These are phyloP conservation scores for Shargacucullia verbasci DNA, from an alignment of 2,888 invertebrate genomes.

Conservation along the genomic window DNA sequence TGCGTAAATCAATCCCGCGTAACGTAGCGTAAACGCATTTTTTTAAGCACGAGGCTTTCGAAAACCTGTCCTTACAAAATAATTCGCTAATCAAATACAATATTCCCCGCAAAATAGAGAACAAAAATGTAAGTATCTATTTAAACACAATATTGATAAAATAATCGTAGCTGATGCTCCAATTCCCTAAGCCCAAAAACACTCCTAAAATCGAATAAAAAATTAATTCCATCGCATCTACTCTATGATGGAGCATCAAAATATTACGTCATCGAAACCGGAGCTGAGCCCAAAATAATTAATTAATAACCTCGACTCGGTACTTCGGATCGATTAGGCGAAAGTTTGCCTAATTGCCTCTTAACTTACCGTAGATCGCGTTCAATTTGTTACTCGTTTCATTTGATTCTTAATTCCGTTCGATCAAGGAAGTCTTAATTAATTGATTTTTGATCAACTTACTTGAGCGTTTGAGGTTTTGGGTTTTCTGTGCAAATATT, in stretches of 20 bases:
- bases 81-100: too few relatives aligned
- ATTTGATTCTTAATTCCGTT: slow-evolving; percentile 63
- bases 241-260: slow-evolving; percentile 14
- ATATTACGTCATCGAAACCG: slow-evolving; percentile 49
- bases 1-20: too few relatives aligned
- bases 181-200: not conserved
- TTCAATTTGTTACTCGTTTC: slow-evolving; percentile 64
- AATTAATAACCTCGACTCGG: slow-evolving; percentile 61
- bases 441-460: slow-evolving; percentile 52
- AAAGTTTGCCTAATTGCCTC: slow-evolving; percentile 67
- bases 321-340: slow-evolving; percentile 58
- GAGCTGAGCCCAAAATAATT: slow-evolving; percentile 56
- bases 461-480: slow-evolving; percentile 4
- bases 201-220: not conserved
- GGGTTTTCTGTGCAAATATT: not conserved
- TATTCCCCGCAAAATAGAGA: too few relatives aligned
- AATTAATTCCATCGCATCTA: not conserved
- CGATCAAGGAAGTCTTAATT: slow-evolving; percentile 50
- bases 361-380: slow-evolving; percentile 62
- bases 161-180: not conserved
- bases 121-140: too few relatives aligned
- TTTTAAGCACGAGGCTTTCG: too few relatives aligned
- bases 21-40: too few relatives aligned
- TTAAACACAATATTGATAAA: too few relatives aligned
- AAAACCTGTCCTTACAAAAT: too few relatives aligned